Percentiles rank a stretch among this genome's conserved stretches.
phyloP scores from a whole-genome alignment of 2,113 vertebrate genomes.

The Mormyrus iriodes region DNA sequence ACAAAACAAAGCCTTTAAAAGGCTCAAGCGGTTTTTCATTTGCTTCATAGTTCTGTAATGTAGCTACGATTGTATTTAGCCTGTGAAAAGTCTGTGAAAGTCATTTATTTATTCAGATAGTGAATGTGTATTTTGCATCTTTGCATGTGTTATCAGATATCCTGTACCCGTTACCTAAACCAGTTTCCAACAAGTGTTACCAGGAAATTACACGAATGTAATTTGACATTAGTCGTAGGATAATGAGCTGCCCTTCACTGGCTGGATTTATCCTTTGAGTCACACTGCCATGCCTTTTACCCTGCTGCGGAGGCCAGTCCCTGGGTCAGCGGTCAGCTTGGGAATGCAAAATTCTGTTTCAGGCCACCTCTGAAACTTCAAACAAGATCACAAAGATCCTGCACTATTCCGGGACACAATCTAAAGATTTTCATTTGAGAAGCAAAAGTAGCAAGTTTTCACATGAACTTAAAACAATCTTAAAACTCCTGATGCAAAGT shows the following conservation, averaged over 20 bases:
- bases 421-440: not conserved
- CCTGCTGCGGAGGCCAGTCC: no score
- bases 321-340: not conserved
- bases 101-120: not conserved
- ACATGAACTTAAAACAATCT: not conserved
- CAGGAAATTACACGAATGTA: not conserved
- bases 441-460: not conserved
- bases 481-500: no score
- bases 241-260: not conserved
- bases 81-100: not conserved
- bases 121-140: not conserved
- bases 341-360: not conserved
- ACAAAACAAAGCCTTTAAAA: not conserved
- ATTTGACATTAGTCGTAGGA: no score
- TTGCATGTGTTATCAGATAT: not conserved
- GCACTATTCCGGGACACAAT: no score
- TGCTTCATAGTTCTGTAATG: not conserved
- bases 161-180: not conserved
- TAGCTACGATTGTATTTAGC: conserved; percentile 17
- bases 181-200: not conserved
- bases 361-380: no score
- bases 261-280: not conserved
- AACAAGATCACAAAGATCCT: no score
- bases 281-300: not conserved
- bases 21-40: not conserved